Percentiles rank a stretch among this genome's conserved stretches.
Conservation (phyloP, 64 coral and sea anemone species). For the Stichodactyla helianthus region DNA sequence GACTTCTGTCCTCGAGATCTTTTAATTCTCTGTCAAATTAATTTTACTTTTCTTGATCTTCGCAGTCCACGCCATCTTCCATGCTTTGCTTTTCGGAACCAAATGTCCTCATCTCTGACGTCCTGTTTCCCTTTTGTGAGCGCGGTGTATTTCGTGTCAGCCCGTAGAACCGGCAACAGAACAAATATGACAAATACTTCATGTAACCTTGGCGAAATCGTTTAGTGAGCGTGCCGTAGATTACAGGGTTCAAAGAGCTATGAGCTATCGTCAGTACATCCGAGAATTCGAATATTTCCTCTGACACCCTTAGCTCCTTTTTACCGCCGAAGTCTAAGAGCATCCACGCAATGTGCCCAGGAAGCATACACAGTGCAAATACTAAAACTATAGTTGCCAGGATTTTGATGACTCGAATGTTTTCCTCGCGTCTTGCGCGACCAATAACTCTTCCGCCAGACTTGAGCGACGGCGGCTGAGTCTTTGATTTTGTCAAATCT, state of each 20-base stretch:
- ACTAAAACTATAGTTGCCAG: conserved; percentile 43
- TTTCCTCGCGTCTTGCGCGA: conserved; percentile 27
- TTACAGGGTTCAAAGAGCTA: conserved; percentile 48
- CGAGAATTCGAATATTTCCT: conserved; percentile 43
- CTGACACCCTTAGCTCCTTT: conserved; percentile 1
- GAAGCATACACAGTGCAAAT: conserved; percentile 56
- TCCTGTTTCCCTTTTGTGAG: not conserved
- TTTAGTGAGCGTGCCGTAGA: conserved; percentile 61
- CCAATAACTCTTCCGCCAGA: conserved; percentile 5
- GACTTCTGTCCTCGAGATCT: not conserved
- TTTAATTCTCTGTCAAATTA: not conserved
- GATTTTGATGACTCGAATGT: conserved; percentile 47
- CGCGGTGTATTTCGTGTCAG: not conserved
- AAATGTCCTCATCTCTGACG: conserved; percentile 20
- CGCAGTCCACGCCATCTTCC: not conserved
- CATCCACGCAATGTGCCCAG: conserved; percentile 59
- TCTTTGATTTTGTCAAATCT: conserved; percentile 45
- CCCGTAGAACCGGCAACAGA: conserved; percentile 17
- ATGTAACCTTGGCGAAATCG: conserved; percentile 46
- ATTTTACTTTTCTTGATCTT: not conserved
- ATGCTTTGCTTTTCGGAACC: conserved; percentile 6
- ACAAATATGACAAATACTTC: conserved; percentile 38
- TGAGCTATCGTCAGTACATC: conserved; percentile 47
- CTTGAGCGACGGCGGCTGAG: conserved; percentile 21
- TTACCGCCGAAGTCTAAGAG: conserved; percentile 45